Evolutionary conservation across 1,140 invertebrate genomes (phyloP), one percentile per base, ranked within the genome.

Genomic region (Prorops nasuta): DNA sequence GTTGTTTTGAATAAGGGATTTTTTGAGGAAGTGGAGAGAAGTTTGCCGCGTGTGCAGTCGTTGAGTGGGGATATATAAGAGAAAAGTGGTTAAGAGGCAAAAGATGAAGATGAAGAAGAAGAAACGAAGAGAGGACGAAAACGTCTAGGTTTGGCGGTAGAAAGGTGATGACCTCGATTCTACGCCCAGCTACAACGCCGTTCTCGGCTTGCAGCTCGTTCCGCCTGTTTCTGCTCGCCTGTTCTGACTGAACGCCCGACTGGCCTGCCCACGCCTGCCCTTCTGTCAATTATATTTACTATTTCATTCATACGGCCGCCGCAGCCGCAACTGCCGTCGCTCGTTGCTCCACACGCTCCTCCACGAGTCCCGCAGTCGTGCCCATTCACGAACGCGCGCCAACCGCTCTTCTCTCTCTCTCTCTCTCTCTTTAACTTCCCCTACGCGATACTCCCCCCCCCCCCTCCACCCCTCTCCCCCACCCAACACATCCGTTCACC

Each of bases 281-380:
- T 70, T 69, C 67, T 70, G 67, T 72, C 67, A 72, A 72, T 72
- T 72, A 71, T 72, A 72, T 72, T 72, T 72, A 72, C 69, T 72
- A 72, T 70, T 72, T 72, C 70, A 72, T 72, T 72, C 70, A 72
- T 72, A 72, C 70, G 47, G 44, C 56, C 51, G 54, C 46, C 53
- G 57, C 62, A 6, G 4, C 4, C 24, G 24, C 24, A 10, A 28
- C 4, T 10, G 4, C 24, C 4, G 4, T 28, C 24, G 24, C 24
- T 28, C 4, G 4, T 63, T 67, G 68, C 60, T 68, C 64, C 60
- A 66, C 59, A 47, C 4, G 4, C 63, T 67, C 67, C 60, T 68
- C 64, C 60, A 66, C 59, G 49, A 53, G 58, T 28, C 24, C 10
- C n/a, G n/a, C n/a, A 28, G 4, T 48, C 63, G 61, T 64, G 60